A percentile compares a stretch with the other conserved stretches of the same genome.
Evolutionary conservation across 2,888 invertebrate genomes (phyloP).

Genomic region (Rapana venosa): DNA sequence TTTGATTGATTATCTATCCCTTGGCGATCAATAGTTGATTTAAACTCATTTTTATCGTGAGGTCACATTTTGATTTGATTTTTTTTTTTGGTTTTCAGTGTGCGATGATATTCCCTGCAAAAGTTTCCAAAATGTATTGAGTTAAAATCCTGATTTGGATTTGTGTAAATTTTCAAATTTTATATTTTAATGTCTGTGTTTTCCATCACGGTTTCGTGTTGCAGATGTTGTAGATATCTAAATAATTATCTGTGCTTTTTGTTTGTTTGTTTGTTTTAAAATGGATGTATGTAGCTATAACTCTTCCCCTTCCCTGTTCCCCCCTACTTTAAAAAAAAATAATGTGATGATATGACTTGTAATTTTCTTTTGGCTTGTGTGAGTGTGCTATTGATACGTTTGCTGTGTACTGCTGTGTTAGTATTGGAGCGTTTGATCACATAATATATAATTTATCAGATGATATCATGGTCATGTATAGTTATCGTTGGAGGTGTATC

Average conservation of each 20-base stretch:
- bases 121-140: not conserved
- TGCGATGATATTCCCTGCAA: not conserved
- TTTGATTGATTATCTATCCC: no score
- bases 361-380: not conserved
- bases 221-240: no score
- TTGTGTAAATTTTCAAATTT: no score
- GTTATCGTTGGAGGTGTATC: not conserved
- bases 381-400: not conserved
- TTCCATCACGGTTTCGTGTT: no score
- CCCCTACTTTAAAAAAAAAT: not conserved
- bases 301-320: not conserved
- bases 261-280: not conserved
- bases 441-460: conserved; percentile 1
- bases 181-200: not conserved
- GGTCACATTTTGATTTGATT: not conserved
- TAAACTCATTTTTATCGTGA: not conserved
- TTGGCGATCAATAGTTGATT: no score
- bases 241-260: no score
- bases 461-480: not conserved
- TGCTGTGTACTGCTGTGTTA: not conserved
- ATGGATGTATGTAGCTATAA: no score
- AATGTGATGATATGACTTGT: not conserved
- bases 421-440: not conserved
- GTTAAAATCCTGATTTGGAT: no score
- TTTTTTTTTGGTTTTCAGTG: not conserved